Conservation (phyloP, 1,140 invertebrate species). For the Hycleus cichorii region DNA sequence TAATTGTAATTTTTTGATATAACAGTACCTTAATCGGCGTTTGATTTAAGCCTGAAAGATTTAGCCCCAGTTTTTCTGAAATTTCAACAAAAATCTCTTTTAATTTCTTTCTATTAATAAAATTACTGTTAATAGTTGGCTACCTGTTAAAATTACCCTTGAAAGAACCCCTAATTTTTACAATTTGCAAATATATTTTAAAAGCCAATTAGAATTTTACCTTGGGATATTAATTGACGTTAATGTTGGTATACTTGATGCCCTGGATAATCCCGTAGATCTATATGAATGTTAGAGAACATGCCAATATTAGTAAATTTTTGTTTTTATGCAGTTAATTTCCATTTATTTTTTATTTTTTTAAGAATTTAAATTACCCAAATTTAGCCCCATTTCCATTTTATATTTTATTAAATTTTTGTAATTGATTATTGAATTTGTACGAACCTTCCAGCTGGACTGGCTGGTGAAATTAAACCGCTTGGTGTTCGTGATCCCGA, state of each 20-base stretch:
- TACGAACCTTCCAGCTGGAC: slow-evolving; percentile 54
- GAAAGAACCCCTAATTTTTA: background rate
- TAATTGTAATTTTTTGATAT: background rate
- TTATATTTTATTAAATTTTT: background rate
- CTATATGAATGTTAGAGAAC: slow-evolving; percentile 34
- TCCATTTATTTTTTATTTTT: background rate
- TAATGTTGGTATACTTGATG: slow-evolving; percentile 79
- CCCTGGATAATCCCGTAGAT: slow-evolving; percentile 65
- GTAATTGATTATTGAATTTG: background rate
- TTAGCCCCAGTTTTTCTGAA: slow-evolving; percentile 4
- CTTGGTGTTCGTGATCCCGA: slow-evolving; percentile 60
- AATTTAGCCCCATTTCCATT: background rate
- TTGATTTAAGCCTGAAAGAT: slow-evolving; percentile 11
- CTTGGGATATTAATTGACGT: slow-evolving; percentile 66
- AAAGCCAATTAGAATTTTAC: slow-evolving; percentile 46
- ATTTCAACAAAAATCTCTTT: background rate
- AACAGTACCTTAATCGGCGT: slow-evolving; percentile 9
- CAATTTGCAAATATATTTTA: background rate
- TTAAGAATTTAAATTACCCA: background rate
- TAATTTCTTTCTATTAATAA: background rate
- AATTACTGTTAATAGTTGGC: slow-evolving; percentile 1
- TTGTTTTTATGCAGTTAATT: background rate
- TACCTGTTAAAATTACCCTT: background rate
- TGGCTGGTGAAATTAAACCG: slow-evolving; percentile 58
- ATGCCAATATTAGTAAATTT: slow-evolving; percentile 35